A percentile compares a stretch with the other conserved stretches of the same genome.
Conservation (phyloP, 2,797 vertebrate genomes). For the Carapus acus region DNA sequence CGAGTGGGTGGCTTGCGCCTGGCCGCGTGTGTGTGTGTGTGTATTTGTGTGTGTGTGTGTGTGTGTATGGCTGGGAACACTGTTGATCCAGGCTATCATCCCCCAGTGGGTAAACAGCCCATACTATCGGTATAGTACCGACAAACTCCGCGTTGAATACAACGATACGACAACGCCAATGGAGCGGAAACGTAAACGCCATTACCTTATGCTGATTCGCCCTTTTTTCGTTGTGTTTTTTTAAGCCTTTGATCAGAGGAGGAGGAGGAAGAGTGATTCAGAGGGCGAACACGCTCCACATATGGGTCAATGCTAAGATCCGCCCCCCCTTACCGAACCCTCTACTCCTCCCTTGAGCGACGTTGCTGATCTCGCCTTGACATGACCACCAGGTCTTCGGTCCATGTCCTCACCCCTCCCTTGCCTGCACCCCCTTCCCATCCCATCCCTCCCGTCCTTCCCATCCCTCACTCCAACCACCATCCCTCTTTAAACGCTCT, state of each 20-base stretch:
- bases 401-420: conserved; percentile 13
- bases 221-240: conserved; percentile 61
- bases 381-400: conserved; percentile 23
- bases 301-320: conserved; percentile 36
- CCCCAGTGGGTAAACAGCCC: conserved; percentile 55
- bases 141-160: conserved; percentile 46
- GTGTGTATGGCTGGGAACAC: conserved; percentile 22
- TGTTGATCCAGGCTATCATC: conserved; percentile 56
- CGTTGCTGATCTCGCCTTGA: conserved; percentile 15
- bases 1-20: too few species aligned
- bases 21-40: too few species aligned
- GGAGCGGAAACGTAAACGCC: conserved; percentile 36
- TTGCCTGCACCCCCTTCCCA: too few species aligned
- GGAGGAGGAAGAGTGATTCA: conserved; percentile 21
- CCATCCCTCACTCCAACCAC: conserved; percentile 16
- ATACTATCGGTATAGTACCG: conserved; percentile 39
- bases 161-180: conserved; percentile 22
- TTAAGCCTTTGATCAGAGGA: conserved; percentile 51
- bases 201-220: conserved; percentile 50
- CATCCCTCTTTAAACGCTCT: conserved; percentile 38
- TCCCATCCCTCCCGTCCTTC: conserved; percentile 16
- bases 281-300: conserved; percentile 24
- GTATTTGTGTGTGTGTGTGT: conserved; percentile 11
- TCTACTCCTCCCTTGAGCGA: conserved; percentile 27
- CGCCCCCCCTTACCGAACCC: too few species aligned